Evolutionary conservation across 2,797 vertebrate genomes (phyloP).

Genomic region (Spatula clypeata): DNA sequence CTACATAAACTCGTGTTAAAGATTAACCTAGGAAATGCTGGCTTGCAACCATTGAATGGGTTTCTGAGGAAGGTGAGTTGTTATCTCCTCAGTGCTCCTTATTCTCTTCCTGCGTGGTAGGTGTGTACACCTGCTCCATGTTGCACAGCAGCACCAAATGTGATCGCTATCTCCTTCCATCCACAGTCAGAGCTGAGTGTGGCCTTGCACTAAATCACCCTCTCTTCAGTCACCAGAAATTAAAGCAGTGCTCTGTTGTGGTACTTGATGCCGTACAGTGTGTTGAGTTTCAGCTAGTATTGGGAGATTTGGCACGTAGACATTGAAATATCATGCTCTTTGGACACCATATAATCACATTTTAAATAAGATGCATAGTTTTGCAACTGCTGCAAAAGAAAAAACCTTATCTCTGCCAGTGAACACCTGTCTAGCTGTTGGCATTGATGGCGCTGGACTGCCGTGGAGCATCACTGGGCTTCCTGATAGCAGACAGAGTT

Average conservation of each 20-base stretch:
- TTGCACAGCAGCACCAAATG: accelerated
- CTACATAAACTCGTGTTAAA: accelerated
- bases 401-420: not conserved
- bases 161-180: not conserved
- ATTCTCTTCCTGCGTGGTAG: not conserved
- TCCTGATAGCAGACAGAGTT: not conserved
- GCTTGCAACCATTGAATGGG: not conserved
- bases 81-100: not conserved
- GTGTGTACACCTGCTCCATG: accelerated
- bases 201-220: not conserved
- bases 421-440: not conserved
- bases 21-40: not conserved
- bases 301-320: not conserved
- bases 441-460: not conserved
- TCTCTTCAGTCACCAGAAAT: not conserved
- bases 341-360: not conserved
- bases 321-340: not conserved
- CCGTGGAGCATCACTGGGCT: not conserved
- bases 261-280: not conserved
- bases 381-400: not conserved
- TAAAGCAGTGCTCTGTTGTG: not conserved
- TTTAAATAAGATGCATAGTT: accelerated
- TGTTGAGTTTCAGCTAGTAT: not conserved
- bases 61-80: not conserved
- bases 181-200: accelerated